Percentiles rank a stretch among this genome's conserved stretches.
phyloP scores from a whole-genome alignment of 1,140 invertebrate genomes.

The Drosophila ercepeae region DNA sequence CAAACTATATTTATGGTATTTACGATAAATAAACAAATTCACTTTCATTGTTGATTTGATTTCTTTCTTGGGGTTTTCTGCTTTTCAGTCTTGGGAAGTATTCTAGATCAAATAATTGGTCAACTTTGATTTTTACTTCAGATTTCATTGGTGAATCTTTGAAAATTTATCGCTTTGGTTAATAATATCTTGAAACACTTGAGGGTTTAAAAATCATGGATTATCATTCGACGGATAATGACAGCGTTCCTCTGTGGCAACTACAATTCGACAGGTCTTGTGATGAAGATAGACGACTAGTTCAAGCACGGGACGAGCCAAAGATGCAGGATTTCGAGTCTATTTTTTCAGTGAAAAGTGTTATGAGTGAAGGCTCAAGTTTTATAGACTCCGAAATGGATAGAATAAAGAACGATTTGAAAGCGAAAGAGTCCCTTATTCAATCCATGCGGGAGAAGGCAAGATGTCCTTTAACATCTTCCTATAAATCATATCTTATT shows the following conservation, averaged over 20 bases:
- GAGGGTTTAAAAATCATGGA: background rate
- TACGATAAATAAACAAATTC: conserved; percentile 37
- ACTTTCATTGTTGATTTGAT: conserved; percentile 6
- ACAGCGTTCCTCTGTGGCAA: background rate
- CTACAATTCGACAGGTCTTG: background rate
- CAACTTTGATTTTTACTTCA: background rate
- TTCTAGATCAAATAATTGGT: background rate
- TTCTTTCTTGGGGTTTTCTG: background rate
- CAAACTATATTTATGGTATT: conserved; percentile 38
- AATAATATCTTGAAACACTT: background rate
- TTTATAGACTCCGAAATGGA: conserved; percentile 86
- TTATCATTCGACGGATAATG: background rate
- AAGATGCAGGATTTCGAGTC: too few species aligned
- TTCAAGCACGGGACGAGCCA: background rate
- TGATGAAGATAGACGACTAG: background rate
- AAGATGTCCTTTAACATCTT: too few species aligned
- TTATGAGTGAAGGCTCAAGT: conserved; percentile 86
- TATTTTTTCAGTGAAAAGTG: conserved; percentile 47
- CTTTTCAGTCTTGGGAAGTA: too few species aligned
- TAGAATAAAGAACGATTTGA: conserved; percentile 86
- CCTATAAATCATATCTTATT: too few species aligned
- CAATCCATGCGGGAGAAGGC: conserved; percentile 61
- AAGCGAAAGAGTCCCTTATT: conserved; percentile 84
- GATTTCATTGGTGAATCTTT: background rate
- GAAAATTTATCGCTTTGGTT: conserved; percentile 1